Evolutionary conservation across 1,140 invertebrate genomes (phyloP).

Genomic region (Heliconius hermathena): DNA sequence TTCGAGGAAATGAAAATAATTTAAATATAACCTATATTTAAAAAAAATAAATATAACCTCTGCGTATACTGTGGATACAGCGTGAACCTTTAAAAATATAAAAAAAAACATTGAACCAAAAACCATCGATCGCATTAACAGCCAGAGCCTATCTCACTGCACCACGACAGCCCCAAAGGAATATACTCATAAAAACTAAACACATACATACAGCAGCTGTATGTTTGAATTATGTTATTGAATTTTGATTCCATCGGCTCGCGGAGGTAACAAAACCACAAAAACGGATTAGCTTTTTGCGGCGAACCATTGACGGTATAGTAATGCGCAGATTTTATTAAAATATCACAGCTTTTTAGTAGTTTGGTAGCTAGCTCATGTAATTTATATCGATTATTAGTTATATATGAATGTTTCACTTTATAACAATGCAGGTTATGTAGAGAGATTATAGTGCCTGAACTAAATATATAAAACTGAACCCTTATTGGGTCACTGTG

Average conservation of each 20-base stretch:
- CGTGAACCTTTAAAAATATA: too few species aligned
- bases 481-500: too few species aligned
- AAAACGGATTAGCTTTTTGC: slow-evolving; percentile 12
- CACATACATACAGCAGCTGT: neutral
- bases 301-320: neutral
- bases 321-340: neutral
- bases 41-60: too few species aligned
- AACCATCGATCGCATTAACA: too few species aligned
- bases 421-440: too few species aligned
- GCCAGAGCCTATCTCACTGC: neutral
- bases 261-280: slow-evolving; percentile 1
- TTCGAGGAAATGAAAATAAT: too few species aligned
- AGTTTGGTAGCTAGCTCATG: neutral
- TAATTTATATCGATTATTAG: neutral
- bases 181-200: neutral
- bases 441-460: too few species aligned
- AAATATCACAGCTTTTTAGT: neutral
- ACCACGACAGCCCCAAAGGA: neutral
- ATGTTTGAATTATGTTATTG: neutral
- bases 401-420: too few species aligned
- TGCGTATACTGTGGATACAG: too few species aligned
- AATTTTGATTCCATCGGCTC: neutral
- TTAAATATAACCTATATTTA: too few species aligned
- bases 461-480: too few species aligned
- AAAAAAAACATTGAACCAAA: too few species aligned